Base-by-base conservation (phyloP, 2,113 vertebrate species). In the Cyphotilapia sp. region DNA sequence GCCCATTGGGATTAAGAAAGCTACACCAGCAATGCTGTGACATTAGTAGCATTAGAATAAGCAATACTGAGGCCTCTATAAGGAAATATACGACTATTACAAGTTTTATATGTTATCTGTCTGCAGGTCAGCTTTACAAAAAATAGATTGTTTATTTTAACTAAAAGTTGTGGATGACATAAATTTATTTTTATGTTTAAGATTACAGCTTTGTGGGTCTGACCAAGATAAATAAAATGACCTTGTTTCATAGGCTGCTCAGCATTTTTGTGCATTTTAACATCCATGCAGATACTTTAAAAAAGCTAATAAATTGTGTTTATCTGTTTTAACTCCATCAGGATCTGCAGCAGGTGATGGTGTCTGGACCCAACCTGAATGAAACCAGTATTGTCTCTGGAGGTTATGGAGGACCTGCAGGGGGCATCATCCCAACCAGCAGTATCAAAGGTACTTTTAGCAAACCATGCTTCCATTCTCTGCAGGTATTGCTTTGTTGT, bases 341-440 rank as follows among this genome's bases (percentile, higher is more conserved):
- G 99, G 99, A 99, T 94, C 95, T 99, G 85, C 98, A 99, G 96
- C 99, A 99, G 94, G 98, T 99, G 92, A 99, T 99, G 99, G 99
- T 99, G 51, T 99, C 99, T 0, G 99, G 98, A 59, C 99, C 98
- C 89, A 99, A 99, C 94, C 96, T 99, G 81, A 99, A 99, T 7
- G 99, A 99, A 96, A 99, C 98, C 95, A 99, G 97, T 96, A 98
- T 99, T 2, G 99, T 99, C n/a, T 99, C 99, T 0, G 99, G 98
- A 0, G 99, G 99, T 89, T 99, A 99, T 2, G 98, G 98, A 29
- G 98, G 99, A 90, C 98, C 98, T 1, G 96, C 97, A 2, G 98
- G 99, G 88, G 98, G 98, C 92, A 98, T 99, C 91, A 98, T 99
- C 91, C 97, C 98, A 4, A 97, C 98, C 19, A 94, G 97, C 81